These are phyloP conservation scores for Ceramica pisi DNA, from an alignment of 2,888 invertebrate species.

Conservation along the genomic window DNA sequence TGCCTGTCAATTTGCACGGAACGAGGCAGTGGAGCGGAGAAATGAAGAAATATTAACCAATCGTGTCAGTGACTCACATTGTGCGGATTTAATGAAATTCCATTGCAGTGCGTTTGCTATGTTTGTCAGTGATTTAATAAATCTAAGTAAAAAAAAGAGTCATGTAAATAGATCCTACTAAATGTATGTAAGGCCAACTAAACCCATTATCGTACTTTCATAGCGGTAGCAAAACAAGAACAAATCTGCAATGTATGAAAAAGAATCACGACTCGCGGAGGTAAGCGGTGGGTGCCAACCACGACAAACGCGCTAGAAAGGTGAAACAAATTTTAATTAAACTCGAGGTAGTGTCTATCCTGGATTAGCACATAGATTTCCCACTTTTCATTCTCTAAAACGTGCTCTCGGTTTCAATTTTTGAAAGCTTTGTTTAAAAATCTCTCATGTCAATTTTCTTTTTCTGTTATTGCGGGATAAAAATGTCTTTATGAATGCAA, in stretches of 20 bases:
- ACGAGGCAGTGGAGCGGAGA: no score
- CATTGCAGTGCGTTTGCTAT: no score
- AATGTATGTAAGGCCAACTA: not conserved
- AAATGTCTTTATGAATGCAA: not conserved
- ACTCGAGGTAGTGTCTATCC: conserved; percentile 9
- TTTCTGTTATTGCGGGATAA: not conserved
- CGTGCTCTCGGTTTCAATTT: not conserved
- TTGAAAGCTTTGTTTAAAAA: conserved; percentile 5
- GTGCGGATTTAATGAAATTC: no score
- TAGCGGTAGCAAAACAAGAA: not conserved
- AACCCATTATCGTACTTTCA: not conserved
- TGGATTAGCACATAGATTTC: conserved; percentile 16
- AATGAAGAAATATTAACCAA: no score
- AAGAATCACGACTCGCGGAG: not conserved
- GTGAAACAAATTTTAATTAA: conserved; percentile 46
- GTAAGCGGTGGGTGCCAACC: not conserved
- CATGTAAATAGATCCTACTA: not conserved
- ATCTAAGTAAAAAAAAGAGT: not conserved
- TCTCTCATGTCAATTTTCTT: not conserved
- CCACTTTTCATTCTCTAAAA: not conserved
- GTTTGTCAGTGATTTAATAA: no score
- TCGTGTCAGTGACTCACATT: no score
- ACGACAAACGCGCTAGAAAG: conserved; percentile 12
- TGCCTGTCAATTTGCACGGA: no score
- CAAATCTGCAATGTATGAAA: conserved; percentile 9